These are phyloP conservation scores for Eleutherodactylus coqui DNA, from an alignment of 2,797 vertebrate species.

Conservation along the genomic window DNA sequence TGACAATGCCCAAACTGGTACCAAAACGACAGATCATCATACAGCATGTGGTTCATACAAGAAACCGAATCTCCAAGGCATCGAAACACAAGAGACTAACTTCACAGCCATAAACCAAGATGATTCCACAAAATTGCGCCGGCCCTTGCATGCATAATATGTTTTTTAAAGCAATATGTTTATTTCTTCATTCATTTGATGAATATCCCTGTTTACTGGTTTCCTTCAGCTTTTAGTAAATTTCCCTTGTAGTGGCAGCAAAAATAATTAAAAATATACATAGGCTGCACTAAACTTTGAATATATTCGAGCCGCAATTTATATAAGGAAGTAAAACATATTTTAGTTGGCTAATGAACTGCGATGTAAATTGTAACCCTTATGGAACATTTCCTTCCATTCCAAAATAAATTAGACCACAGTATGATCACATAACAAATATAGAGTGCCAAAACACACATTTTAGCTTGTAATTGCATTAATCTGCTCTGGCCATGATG, in stretches of 20 bases:
- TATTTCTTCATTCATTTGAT: slow-evolving; percentile 27
- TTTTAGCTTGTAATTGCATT: slow-evolving; percentile 62
- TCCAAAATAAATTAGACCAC: slow-evolving; percentile 53
- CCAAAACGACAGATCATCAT: neutral
- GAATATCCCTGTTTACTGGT: slow-evolving; percentile 33
- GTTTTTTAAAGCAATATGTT: slow-evolving; percentile 14
- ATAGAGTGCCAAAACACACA: slow-evolving; percentile 56
- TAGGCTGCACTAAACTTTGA: slow-evolving; percentile 14
- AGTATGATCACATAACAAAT: slow-evolving; percentile 51
- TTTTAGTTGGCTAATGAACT: slow-evolving; percentile 44
- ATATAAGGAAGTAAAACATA: slow-evolving; percentile 42
- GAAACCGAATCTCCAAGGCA: neutral
- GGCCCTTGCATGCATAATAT: slow-evolving; percentile 9
- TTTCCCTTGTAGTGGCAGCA: slow-evolving; percentile 21
- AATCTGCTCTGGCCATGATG: slow-evolving; percentile 57
- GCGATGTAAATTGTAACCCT: slow-evolving; percentile 40
- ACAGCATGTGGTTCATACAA: neutral
- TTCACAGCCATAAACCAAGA: slow-evolving; percentile 8
- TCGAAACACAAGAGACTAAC: neutral
- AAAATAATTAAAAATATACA: slow-evolving; percentile 43
- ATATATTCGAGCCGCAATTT: slow-evolving; percentile 36
- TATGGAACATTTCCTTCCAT: slow-evolving; percentile 17
- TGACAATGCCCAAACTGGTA: neutral
- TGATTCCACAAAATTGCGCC: slow-evolving; percentile 6
- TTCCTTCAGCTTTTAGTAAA: slow-evolving; percentile 33